A percentile compares a stretch with the other conserved stretches of the same genome.
These are phyloP conservation scores for Muntiacus muntjak DNA, from an alignment of 2,113 vertebrate species.

Conservation along the genomic window DNA sequence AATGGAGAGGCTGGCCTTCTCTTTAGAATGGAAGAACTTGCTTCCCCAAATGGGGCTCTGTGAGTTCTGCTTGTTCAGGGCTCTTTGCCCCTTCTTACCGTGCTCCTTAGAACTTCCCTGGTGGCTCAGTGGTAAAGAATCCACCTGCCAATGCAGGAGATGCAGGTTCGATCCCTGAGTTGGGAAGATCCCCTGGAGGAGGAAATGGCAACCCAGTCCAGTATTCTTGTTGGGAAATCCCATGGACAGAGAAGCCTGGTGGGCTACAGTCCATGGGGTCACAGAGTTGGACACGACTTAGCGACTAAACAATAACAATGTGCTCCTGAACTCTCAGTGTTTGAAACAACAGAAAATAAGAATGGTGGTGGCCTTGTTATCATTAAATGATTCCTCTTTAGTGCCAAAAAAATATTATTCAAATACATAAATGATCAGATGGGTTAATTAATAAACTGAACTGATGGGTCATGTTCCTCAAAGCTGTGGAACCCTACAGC, in stretches of 20 bases:
- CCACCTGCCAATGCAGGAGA: not conserved
- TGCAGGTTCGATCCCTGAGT: not conserved
- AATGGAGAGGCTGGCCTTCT: not conserved
- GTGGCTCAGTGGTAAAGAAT: not conserved
- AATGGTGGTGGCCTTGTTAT: not conserved
- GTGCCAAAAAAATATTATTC: not conserved
- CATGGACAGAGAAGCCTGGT: not conserved
- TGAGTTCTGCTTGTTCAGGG: not conserved
- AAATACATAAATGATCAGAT: not conserved
- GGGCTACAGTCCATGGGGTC: not conserved
- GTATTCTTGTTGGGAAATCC: not conserved
- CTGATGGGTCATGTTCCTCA: not conserved
- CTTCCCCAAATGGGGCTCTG: not conserved
- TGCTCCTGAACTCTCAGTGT: not conserved
- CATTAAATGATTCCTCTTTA: not conserved
- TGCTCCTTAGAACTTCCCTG: not conserved
- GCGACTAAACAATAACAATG: not conserved
- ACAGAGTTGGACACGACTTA: not conserved
- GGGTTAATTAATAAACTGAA: not conserved
- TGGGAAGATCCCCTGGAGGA: not conserved
- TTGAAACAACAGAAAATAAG: not conserved
- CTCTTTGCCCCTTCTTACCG: accelerated
- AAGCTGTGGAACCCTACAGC: not conserved
- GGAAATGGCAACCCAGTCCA: not conserved
- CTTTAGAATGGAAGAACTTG: not conserved